phyloP scores from a whole-genome alignment of 2,113 vertebrate species.

The Macquaria ambigua region DNA sequence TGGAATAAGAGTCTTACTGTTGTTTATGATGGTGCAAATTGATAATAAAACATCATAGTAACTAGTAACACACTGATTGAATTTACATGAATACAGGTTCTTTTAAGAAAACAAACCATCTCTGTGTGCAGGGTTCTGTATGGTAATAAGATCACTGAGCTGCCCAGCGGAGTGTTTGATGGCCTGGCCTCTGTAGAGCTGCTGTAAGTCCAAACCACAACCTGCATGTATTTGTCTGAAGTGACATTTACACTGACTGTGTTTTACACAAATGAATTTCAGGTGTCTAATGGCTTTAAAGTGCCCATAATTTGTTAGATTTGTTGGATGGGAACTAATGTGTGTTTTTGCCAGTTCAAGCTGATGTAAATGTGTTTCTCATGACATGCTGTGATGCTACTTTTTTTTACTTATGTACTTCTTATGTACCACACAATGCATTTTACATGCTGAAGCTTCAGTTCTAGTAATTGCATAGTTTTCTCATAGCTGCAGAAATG shows the following conservation, averaged over 20 bases:
- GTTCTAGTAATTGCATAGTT: background rate
- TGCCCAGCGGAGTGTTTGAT: constrained; percentile 93
- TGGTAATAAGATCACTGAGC: constrained; percentile 97
- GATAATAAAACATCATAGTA: background rate
- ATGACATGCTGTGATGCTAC: background rate
- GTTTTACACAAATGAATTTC: constrained; percentile 13
- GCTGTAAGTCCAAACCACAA: constrained; percentile 88
- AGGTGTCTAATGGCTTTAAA: constrained; percentile 1
- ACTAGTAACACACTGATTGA: background rate
- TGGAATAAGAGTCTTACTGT: background rate
- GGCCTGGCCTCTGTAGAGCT: constrained; percentile 94
- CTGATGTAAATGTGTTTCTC: background rate
- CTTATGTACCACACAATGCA: background rate
- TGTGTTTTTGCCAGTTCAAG: background rate
- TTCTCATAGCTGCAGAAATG: background rate
- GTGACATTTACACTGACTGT: background rate
- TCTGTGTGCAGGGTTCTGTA: constrained; percentile 91
- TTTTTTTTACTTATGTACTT: no score
- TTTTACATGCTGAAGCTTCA: background rate
- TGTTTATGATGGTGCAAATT: background rate
- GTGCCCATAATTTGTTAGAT: background rate
- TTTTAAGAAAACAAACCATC: background rate
- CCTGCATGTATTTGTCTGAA: constrained; percentile 5
- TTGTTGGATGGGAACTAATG: background rate
- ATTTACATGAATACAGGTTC: background rate